phyloP scores from a whole-genome alignment of 2,113 vertebrate species.

The Cavia porcellus region DNA sequence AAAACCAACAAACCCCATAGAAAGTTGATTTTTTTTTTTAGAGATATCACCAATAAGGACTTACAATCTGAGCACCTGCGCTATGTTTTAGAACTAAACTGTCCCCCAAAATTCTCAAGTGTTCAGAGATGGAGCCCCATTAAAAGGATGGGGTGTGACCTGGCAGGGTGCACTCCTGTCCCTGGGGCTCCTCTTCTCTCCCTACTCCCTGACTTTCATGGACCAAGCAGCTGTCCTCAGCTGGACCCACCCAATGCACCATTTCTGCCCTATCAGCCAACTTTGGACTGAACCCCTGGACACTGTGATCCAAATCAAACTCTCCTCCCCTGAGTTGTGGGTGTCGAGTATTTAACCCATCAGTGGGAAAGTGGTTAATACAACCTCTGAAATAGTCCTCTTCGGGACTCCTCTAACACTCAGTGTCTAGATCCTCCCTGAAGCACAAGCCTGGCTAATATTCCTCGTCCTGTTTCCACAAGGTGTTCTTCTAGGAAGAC shows the following conservation, averaged over 20 bases:
- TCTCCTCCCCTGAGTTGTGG: neutral
- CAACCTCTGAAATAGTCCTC: neutral
- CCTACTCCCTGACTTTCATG: neutral
- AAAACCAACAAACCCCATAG: neutral
- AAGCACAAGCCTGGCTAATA: constrained; percentile 12
- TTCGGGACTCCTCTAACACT: neutral
- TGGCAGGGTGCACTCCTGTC: neutral
- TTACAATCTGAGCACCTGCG: neutral
- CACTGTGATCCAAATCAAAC: neutral
- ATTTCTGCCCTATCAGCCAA: neutral
- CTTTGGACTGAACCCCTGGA: neutral
- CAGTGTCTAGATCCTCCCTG: neutral
- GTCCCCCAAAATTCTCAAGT: neutral
- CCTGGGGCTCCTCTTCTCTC: neutral
- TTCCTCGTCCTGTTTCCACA: neutral
- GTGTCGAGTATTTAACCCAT: neutral
- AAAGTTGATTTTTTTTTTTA: neutral
- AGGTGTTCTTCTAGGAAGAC: neutral
- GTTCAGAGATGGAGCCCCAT: neutral
- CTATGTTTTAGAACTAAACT: neutral
- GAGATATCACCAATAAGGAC: neutral
- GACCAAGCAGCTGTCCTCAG: neutral
- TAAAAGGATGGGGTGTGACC: neutral
- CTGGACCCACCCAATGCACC: neutral
- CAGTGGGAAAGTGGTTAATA: neutral